phyloP scores from a whole-genome alignment of 2,888 invertebrate species.

The Polyommatus iphigenia region DNA sequence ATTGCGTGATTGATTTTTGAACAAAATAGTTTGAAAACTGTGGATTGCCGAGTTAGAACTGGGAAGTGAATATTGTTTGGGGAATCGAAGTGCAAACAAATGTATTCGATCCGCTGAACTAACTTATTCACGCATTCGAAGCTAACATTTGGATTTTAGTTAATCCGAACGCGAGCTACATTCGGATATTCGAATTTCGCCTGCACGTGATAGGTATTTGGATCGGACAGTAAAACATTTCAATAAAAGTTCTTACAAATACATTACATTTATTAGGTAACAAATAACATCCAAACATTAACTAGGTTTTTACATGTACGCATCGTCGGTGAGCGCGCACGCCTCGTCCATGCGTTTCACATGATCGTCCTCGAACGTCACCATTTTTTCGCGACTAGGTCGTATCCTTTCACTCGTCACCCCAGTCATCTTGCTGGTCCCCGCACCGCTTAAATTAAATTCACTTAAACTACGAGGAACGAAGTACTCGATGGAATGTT shows the following conservation, averaged over 20 bases:
- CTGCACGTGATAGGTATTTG: neutral
- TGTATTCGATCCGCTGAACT: constrained; percentile 15
- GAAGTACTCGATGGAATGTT: constrained; percentile 88
- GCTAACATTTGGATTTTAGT: constrained; percentile 22
- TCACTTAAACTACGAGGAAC: constrained; percentile 92
- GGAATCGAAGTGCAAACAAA: constrained; percentile 19
- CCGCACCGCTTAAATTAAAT: constrained; percentile 86
- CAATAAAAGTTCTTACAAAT: constrained; percentile 20
- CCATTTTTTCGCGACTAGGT: constrained; percentile 45
- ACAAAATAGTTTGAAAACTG: constrained; percentile 13
- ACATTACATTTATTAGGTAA: constrained; percentile 27
- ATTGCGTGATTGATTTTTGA: constrained; percentile 8
- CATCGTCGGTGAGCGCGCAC: constrained; percentile 81
- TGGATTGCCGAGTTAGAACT: neutral
- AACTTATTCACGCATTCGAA: constrained; percentile 20
- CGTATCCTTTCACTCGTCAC: constrained; percentile 41
- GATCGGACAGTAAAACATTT: neutral
- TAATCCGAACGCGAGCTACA: constrained; percentile 4
- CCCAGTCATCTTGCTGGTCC: constrained; percentile 54
- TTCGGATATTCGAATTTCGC: constrained; percentile 6
- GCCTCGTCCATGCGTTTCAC: constrained; percentile 52
- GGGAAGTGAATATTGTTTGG: constrained; percentile 18
- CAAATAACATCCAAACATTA: constrained; percentile 29
- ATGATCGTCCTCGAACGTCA: constrained; percentile 45
- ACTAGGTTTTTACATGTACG: constrained; percentile 86